These are phyloP conservation scores for Neogobius melanostomus DNA, from an alignment of 2,113 vertebrate species.

Conservation along the genomic window DNA sequence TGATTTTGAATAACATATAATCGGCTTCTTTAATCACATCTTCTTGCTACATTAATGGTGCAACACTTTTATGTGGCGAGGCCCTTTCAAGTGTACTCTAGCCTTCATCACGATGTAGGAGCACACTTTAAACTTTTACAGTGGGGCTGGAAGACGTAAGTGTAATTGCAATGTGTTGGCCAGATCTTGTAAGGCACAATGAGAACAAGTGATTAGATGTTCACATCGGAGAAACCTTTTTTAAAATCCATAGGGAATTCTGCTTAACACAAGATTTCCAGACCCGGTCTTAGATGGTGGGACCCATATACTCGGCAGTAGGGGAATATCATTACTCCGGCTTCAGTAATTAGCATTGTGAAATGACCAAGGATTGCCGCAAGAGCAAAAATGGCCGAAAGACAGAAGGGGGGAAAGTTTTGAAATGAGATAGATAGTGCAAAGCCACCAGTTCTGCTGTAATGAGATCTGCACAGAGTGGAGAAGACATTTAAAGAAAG, in stretches of 20 bases:
- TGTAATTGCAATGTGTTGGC: conserved; percentile 35
- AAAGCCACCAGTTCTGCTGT: conserved; percentile 72
- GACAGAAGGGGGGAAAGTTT: conserved; percentile 63
- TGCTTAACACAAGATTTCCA: conserved; percentile 37
- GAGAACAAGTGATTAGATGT: conserved; percentile 50
- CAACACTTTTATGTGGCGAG: no score
- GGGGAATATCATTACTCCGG: conserved; percentile 66
- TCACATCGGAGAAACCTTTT: conserved; percentile 51
- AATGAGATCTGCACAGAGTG: conserved; percentile 77
- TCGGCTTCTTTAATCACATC: no score
- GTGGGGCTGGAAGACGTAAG: conserved; percentile 23
- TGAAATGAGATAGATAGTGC: conserved; percentile 67
- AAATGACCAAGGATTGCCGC: conserved; percentile 57
- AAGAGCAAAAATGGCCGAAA: conserved; percentile 58
- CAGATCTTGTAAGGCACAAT: conserved; percentile 28
- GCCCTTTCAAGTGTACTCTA: conserved; percentile 29
- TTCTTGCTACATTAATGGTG: no score
- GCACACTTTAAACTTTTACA: conserved; percentile 33
- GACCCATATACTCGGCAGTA: conserved; percentile 51
- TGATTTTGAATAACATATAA: no score
- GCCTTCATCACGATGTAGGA: conserved; percentile 43
- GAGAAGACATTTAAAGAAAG: conserved; percentile 83
- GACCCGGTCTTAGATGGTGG: conserved; percentile 47
- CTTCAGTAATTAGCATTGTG: conserved; percentile 65
- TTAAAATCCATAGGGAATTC: conserved; percentile 49